phyloP scores from a whole-genome alignment of 2,888 invertebrate species.

The Flabesymbios commensalis region DNA sequence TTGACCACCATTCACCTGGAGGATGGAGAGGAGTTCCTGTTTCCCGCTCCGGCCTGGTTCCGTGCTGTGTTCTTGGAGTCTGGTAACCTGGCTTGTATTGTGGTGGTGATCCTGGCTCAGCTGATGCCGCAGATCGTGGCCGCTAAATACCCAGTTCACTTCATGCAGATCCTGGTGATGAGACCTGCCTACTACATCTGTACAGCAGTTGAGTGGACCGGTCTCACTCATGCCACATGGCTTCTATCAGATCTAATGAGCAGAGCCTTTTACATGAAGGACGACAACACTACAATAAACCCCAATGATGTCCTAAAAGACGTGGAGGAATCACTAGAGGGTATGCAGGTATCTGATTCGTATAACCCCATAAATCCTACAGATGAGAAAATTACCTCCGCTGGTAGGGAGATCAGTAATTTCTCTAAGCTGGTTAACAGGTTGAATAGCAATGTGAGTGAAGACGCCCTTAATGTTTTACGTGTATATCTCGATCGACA shows the following conservation, averaged over 20 bases:
- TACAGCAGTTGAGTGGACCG: constrained; percentile 23
- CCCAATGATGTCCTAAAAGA: not conserved
- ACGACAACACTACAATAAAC: constrained; percentile 13
- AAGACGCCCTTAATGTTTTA: constrained; percentile 15
- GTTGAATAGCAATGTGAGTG: constrained; percentile 11
- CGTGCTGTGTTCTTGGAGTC: constrained; percentile 20
- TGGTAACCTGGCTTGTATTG: constrained; percentile 23
- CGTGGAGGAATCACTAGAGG: not conserved
- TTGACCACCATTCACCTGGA: constrained; percentile 24
- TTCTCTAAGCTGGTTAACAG: constrained; percentile 15
- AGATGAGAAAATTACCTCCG: not conserved
- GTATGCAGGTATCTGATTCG: not conserved
- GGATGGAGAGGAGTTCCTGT: constrained; percentile 20
- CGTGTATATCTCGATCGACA: constrained; percentile 21
- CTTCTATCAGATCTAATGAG: constrained; percentile 12
- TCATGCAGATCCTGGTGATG: constrained; percentile 30
- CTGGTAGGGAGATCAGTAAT: not conserved
- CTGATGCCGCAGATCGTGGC: constrained; percentile 32
- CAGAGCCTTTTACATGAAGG: constrained; percentile 14
- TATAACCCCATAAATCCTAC: not conserved
- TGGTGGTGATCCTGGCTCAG: constrained; percentile 30
- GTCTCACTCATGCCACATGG: constrained; percentile 28
- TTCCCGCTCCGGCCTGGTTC: constrained; percentile 24
- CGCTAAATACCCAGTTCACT: constrained; percentile 29
- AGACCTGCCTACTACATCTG: constrained; percentile 25